Evolutionary conservation across 2,888 invertebrate species (phyloP), one percentile per base, ranked within the genome.

Genomic region (Crocallis elinguaria): DNA sequence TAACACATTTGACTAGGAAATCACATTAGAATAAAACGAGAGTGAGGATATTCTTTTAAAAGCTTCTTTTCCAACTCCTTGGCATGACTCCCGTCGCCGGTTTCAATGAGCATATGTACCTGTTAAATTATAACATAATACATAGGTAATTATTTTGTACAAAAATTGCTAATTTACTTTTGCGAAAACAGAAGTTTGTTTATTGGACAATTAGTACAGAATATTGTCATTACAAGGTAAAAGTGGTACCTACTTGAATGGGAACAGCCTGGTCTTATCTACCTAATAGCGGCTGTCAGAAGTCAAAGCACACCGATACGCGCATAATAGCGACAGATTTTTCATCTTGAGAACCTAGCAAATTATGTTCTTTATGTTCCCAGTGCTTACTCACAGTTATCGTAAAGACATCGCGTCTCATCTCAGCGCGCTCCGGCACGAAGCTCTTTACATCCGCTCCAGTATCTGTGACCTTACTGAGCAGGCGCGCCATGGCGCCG

Each of bases 351-450:
- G n/a, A n/a, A n/a, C n/a, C n/a, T n/a, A n/a, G n/a, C 9, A 69
- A 69, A 33, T 21, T 48, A 21, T n/a, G n/a, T n/a, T n/a, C n/a
- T n/a, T n/a, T n/a, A n/a, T n/a, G n/a, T n/a, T n/a, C n/a, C n/a
- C n/a, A n/a, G n/a, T n/a, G n/a, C n/a, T 1, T 11, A 51, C 70
- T 62, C 36, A 76, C 77, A 49, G 69, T 69, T 46, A 75, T 60
- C 21, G 69, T 73, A 51, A 96, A 97, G 13, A 98, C 95, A 79
- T 98, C 97, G 2, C 94, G 92, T 53, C 94, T 94, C 41, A 98
- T 93, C 97, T 97, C 98, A 1, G 97, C 96, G 51, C 98, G 92
- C 75, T 98, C 98, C 73, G 98, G 98, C 82, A 96, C 95, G 42
- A 98, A 96, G 76, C 98, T 97, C 85, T 97, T 98, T 60, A 98